Evolutionary conservation across 2,888 invertebrate genomes (phyloP), one percentile per base, ranked within the genome.

Genomic region (Drosophila prolongata): DNA sequence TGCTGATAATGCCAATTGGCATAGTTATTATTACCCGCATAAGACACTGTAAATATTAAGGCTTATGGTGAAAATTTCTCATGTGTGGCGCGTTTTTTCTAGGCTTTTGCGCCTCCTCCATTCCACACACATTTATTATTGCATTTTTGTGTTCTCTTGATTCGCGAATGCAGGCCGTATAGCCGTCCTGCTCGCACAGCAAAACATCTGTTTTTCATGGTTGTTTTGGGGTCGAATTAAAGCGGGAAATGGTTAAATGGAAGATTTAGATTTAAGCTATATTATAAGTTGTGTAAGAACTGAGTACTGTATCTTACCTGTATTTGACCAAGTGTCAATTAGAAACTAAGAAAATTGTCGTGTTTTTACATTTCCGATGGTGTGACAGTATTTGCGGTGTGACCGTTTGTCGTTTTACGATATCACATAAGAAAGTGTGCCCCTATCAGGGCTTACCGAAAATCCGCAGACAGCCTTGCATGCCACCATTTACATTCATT

Each of bases 401-500:
- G 61, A 30, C 62, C 37, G 19, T 24, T 19, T 6, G 8, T 1
- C 1, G 9, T 5, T 16, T n/a, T 8, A 30, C 5, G 27, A 27
- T 27, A 27, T 27, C n/a, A 14, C 19, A 10, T 6, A 8, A 44
- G 19, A 19, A 0, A 61, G 30, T 30, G 44, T 46, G 35, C 37
- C 47, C 42, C 46, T 40, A n/a, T 24, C 16, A 1, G 11, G 10
- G 9, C 24, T n/a, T 9, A 65, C 69, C 90, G 79, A 80, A 86
- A 89, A 89, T 82, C 54, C 53, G 5, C 16, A 52, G 44, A 13
- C 24, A 9, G 19, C 19, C 14, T 37, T 43, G 16, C 14, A 38
- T 46, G 54, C 53, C 44, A 66, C 67, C 65, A 53, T 52, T 65
- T 66, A 67, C 67, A 66, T 89, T 89, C 91, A 91, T 91, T 91